Evolutionary conservation across 1,140 invertebrate species (phyloP), one percentile per base, ranked within the genome.

Genomic region (Epicauta chinensis): DNA sequence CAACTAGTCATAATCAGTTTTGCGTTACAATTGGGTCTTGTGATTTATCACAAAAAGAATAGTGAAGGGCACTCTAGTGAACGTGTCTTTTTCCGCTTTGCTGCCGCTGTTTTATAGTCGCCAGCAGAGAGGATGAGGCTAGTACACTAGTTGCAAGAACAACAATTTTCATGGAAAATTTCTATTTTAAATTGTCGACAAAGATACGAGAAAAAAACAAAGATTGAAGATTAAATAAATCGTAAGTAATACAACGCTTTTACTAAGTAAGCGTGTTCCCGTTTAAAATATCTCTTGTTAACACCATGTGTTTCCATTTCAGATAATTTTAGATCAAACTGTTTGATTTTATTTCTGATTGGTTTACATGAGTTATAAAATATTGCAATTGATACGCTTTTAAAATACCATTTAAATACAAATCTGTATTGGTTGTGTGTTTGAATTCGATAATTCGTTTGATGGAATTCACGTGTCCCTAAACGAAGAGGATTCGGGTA

Each of bases 1-100:
- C n/a, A n/a, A n/a, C n/a, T n/a, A n/a, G n/a, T n/a, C n/a, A n/a
- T n/a, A n/a, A n/a, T n/a, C n/a, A n/a, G 41, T 29, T 23, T 23
- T 23, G 4, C 23, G 4, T 23, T 23, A n/a, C 23, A 23, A 7
- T 7, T 23, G 23, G 23, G 7, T 23, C n/a, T 23, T 3, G 23
- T 23, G 23, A 23, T 23, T 23, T 5, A 7, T 5, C 7, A 7
- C 7, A 7, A 23, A 23, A 23, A n/a, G 4, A 23, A 23, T 5
- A 23, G 7, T 7, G 23, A 23, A 23, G 7, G 32, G 16, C 45
- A 38, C 45, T 40, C 36, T 58, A 49, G 55, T 65, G 58, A 54
- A 65, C 61, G 51, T 67, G 65, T 67, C 65, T 67, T 67, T 67
- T 67, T 67, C 65, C 58, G 62, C 62, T 67, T 67, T 67, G 65